These are phyloP conservation scores for Eupelmus urozonus DNA, from an alignment of 2,888 invertebrate species.

Conservation along the genomic window DNA sequence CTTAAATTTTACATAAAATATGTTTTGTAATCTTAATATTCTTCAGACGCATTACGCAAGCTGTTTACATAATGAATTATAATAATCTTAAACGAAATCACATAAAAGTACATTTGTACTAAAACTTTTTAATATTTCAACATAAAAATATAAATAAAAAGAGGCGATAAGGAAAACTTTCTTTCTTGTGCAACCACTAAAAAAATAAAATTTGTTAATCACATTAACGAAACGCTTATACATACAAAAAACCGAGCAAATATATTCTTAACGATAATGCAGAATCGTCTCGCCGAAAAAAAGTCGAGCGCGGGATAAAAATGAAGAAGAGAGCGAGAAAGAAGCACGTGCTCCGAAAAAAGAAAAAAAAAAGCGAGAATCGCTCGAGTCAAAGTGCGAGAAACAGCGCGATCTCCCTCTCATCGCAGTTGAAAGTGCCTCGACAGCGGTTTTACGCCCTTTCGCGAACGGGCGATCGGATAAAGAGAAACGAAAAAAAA, in stretches of 20 bases:
- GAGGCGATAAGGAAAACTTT: no score
- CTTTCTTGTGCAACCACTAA: background rate
- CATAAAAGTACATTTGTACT: no score
- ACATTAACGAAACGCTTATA: no score
- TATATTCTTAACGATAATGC: slow-evolving; percentile 13
- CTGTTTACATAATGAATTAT: no score
- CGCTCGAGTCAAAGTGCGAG: slow-evolving; percentile 61
- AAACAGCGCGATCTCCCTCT: slow-evolving; percentile 63
- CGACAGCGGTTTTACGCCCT: slow-evolving; percentile 63
- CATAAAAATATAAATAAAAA: no score
- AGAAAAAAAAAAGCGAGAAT: slow-evolving; percentile 55
- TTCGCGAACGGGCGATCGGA: slow-evolving; percentile 65
- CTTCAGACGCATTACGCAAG: no score
- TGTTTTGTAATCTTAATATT: no score
- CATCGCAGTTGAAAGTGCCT: slow-evolving; percentile 62
- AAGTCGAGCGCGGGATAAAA: slow-evolving; percentile 26
- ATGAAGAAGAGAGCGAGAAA: slow-evolving; percentile 53
- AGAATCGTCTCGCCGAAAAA: slow-evolving; percentile 26
- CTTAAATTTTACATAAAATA: no score
- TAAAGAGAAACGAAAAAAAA: slow-evolving; percentile 63
- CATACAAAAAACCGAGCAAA: slow-evolving; percentile 1
- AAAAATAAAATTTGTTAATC: no score
- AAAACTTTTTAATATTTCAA: no score
- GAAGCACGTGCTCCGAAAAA: no score
- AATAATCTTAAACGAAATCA: no score